A percentile compares a stretch with the other conserved stretches of the same genome.
phyloP scores from a whole-genome alignment of 2,797 vertebrate genomes.

The Eptatretus atami region DNA sequence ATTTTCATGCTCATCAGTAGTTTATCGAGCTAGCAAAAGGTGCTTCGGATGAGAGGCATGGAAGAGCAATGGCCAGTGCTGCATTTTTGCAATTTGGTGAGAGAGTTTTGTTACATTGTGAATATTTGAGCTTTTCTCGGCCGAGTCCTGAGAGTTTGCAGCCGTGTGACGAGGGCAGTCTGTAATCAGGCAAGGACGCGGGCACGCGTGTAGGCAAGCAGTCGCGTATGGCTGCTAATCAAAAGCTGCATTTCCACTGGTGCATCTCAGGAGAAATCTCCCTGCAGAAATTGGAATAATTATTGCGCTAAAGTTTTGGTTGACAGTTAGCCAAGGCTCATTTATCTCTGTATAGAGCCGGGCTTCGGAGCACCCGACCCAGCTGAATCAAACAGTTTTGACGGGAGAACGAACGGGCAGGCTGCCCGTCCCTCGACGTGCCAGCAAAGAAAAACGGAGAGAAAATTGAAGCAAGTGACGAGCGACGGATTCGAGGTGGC shows the following conservation, averaged over 20 bases:
- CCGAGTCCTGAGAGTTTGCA: too few relatives aligned
- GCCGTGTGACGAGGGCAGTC: too few relatives aligned
- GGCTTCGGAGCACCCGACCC: neutral
- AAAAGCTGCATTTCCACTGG: conserved; percentile 49
- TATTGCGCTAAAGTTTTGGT: conserved; percentile 5
- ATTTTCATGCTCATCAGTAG: too few relatives aligned
- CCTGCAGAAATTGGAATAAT: conserved; percentile 31
- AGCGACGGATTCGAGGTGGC: neutral
- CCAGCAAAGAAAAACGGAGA: neutral
- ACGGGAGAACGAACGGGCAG: conserved; percentile 4
- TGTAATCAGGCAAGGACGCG: too few relatives aligned
- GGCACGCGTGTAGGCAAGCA: too few relatives aligned
- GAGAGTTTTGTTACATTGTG: too few relatives aligned
- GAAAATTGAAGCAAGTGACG: neutral
- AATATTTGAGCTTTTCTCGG: too few relatives aligned
- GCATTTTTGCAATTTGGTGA: too few relatives aligned
- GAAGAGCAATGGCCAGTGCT: too few relatives aligned
- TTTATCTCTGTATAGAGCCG: conserved; percentile 4
- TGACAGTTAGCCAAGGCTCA: neutral
- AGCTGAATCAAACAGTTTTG: neutral
- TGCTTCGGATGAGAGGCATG: too few relatives aligned
- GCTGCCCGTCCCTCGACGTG: neutral
- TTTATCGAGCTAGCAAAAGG: too few relatives aligned
- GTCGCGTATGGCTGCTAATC: neutral
- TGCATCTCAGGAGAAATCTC: conserved; percentile 96